Evolutionary conservation across 2,888 invertebrate genomes (phyloP), one percentile per base, ranked within the genome.

Genomic region (Patella caerulea): DNA sequence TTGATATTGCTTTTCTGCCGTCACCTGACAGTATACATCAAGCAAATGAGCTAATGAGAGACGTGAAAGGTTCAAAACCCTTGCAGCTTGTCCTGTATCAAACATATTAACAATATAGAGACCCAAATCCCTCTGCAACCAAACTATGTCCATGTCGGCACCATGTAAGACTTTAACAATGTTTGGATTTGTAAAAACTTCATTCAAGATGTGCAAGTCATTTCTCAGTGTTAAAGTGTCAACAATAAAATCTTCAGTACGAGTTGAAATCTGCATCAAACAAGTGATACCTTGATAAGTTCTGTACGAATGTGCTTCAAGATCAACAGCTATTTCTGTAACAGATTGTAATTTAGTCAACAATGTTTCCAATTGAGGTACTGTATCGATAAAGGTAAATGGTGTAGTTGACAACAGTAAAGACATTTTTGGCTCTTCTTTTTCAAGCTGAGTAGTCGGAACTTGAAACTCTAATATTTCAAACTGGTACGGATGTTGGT

Each of bases 91-190:
- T 89, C 96, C 95, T 0, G 99, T 99, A 91, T 99, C 99, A 91
- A 99, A 98, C 95, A 99, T 94, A 84, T 98, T 98, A 0, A 99
- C 98, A 3, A 99, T 92, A 90, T 99, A 99, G 2, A 99, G 90
- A 0, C 97, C 96, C 77, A 99, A 94, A 93, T 99, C 99, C 19
- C 97, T 93, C 91, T 99, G 99, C 54, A 99, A 92, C 99, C 99
- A 99, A 55, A 94, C 93, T 24, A 99, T 93, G 90, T 99, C 99
- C 79, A 91, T 93, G 78, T 96, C 95, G 0, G 97, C 96, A 14
- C 99, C 99, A 90, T 99, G 99, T 84, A 99, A 95, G 7, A 98
- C 94, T 94, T 99, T 99, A 0, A 98, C 91, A 86, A 98, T 95
- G 74, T 94, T 94, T 0, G 97, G 96, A 91, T 98, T 94, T 0